These are phyloP conservation scores for Cryptocheilus praepositus DNA, from an alignment of 2,888 invertebrate genomes.

Conservation along the genomic window DNA sequence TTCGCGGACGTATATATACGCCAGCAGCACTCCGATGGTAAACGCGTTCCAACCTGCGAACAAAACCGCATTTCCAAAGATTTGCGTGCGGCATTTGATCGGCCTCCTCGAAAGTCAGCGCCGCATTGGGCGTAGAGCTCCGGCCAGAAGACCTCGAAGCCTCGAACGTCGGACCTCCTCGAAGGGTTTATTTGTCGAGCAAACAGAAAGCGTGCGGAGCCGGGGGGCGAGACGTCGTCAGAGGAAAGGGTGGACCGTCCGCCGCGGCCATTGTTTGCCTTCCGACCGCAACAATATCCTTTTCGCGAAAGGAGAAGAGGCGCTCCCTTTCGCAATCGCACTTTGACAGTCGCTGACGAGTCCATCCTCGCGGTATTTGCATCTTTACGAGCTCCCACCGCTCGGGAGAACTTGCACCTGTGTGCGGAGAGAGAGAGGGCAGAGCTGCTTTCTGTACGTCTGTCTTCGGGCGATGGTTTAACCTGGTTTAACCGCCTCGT, in stretches of 20 bases:
- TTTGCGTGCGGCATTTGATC: too few species aligned
- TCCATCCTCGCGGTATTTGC: conserved; percentile 68
- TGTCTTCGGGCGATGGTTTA: conserved; percentile 55
- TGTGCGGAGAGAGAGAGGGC: conserved; percentile 2
- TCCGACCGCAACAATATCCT: conserved; percentile 62
- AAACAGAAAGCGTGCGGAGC: conserved; percentile 56
- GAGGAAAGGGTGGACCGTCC: conserved; percentile 10
- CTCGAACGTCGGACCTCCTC: conserved; percentile 16
- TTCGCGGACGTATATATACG: too few species aligned
- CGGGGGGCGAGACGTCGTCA: conserved; percentile 7
- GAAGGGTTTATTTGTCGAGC: conserved; percentile 61
- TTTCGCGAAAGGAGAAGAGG: conserved; percentile 36
- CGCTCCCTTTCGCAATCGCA: conserved; percentile 61
- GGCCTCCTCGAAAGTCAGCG: too few species aligned
- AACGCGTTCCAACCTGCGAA: too few species aligned
- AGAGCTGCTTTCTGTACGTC: conserved; percentile 22
- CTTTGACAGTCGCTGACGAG: conserved; percentile 70
- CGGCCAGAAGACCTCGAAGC: too few species aligned
- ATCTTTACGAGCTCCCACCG: conserved; percentile 68
- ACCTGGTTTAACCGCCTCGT: conserved; percentile 33
- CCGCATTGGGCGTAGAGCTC: too few species aligned
- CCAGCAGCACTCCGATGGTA: too few species aligned
- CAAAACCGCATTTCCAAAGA: too few species aligned
- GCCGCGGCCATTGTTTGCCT: conserved; percentile 61
- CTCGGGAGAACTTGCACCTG: not conserved